These are phyloP conservation scores for Meta bourneti DNA, from an alignment of 2,888 invertebrate genomes.

Conservation along the genomic window DNA sequence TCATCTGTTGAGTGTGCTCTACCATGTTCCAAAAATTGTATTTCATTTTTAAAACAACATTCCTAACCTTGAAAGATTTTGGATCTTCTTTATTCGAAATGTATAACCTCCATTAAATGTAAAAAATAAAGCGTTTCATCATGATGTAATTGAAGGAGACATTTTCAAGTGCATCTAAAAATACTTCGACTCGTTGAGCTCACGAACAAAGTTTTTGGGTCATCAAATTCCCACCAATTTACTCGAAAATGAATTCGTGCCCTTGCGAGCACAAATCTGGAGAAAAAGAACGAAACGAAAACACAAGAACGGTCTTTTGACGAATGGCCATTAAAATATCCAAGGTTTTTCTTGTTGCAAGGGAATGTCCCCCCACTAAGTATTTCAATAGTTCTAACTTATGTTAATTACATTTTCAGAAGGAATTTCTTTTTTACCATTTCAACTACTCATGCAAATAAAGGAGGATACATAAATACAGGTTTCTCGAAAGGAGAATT, in stretches of 20 bases:
- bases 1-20: too few species aligned
- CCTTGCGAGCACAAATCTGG: background rate
- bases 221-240: background rate
- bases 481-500: background rate
- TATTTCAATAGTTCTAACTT: background rate
- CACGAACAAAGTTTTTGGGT: slow-evolving; percentile 8
- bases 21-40: too few species aligned
- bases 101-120: background rate
- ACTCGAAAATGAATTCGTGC: background rate
- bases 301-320: background rate
- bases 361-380: background rate
- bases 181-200: slow-evolving; percentile 10
- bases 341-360: background rate
- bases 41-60: background rate
- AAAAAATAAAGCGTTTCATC: too few species aligned
- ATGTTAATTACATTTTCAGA: background rate
- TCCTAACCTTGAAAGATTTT: background rate
- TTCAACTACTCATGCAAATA: too few species aligned
- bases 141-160: background rate
- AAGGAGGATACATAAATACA: too few species aligned
- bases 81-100: background rate
- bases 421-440: too few species aligned
- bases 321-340: background rate
- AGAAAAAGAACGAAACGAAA: background rate
- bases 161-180: slow-evolving; percentile 3